A percentile compares a stretch with the other conserved stretches of the same genome.
phyloP scores from a whole-genome alignment of 2,113 vertebrate genomes.

The Leptobrachium ailaonicum region DNA sequence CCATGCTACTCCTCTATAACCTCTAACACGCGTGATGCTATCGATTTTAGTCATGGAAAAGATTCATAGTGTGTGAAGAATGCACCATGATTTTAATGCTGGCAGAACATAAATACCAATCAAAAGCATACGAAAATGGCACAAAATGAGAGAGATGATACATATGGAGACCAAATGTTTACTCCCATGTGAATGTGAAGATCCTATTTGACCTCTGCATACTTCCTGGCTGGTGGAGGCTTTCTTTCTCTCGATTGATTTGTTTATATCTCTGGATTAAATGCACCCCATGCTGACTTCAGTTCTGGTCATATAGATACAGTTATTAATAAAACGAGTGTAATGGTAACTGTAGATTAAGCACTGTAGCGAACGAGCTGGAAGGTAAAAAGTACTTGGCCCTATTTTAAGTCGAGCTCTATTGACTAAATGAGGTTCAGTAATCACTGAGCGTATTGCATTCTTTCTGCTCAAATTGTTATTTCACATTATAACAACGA shows the following conservation, averaged over 20 bases:
- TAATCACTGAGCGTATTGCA: no score
- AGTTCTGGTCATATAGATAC: no score
- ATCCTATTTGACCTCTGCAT: neutral
- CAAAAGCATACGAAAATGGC: slow-evolving; percentile 60
- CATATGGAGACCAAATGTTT: slow-evolving; percentile 66
- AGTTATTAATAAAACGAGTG: no score
- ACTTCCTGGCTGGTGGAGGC: neutral
- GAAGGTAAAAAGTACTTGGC: no score
- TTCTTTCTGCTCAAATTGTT: no score
- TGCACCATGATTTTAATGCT: neutral
- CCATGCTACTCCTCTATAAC: no score
- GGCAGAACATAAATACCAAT: neutral
- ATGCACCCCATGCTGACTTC: no score
- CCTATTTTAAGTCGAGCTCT: no score
- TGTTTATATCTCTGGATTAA: neutral
- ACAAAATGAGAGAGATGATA: slow-evolving; percentile 54
- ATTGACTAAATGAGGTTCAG: no score
- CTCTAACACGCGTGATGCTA: neutral
- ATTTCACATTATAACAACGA: no score
- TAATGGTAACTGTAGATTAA: no score
- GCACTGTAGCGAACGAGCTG: no score
- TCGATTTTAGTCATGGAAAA: neutral
- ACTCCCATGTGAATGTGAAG: neutral
- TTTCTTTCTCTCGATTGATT: neutral
- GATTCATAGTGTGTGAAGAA: neutral